Conservation (phyloP, 2,888 invertebrate genomes). For the Acronicta alni region DNA sequence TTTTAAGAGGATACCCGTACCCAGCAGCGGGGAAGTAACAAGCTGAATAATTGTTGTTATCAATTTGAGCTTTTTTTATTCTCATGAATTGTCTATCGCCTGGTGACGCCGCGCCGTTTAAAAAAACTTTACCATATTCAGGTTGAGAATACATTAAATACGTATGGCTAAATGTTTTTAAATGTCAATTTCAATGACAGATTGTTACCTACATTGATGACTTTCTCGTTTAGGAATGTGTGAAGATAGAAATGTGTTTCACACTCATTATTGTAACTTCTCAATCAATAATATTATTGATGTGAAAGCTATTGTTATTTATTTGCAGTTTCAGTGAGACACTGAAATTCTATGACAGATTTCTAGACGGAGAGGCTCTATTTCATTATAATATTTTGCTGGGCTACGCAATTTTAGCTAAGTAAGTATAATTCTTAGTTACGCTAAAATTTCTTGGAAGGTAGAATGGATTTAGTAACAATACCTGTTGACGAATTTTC, state of each 20-base stretch:
- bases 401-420: no score
- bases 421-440: no score
- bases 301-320: slow-evolving; percentile 2
- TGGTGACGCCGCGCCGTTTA: no score
- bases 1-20: no score
- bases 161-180: neutral
- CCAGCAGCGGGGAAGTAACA: no score
- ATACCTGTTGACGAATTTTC: no score
- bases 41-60: no score
- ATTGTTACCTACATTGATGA: neutral
- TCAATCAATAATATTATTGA: slow-evolving; percentile 2
- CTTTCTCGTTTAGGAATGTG: neutral
- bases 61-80: no score
- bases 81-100: no score
- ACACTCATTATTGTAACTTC: neutral
- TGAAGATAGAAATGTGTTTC: neutral
- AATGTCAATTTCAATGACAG: neutral
- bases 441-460: no score
- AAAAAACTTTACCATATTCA: no score
- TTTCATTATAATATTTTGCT: neutral
- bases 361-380: neutral
- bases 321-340: neutral
- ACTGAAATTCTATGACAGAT: neutral
- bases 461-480: no score
- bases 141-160: neutral